Conservation (phyloP, 2,113 vertebrate genomes). For the Lycaon pictus region DNA sequence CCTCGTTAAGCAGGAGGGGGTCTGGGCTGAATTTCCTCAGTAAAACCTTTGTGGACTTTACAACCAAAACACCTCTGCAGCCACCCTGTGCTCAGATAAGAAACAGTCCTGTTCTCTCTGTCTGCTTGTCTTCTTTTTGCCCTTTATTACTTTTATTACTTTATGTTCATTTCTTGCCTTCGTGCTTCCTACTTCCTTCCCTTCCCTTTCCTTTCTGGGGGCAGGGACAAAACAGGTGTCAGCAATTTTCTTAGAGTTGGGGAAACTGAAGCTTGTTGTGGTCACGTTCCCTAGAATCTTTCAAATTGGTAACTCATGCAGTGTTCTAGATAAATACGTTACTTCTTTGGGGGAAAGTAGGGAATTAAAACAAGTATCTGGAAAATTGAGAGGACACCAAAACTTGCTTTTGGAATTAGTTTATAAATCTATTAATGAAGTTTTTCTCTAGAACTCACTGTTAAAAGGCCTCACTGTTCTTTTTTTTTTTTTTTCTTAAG, state of each 20-base stretch:
- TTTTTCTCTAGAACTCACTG: neutral
- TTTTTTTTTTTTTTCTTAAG: no score
- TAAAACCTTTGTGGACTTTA: slow-evolving; percentile 85
- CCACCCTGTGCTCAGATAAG: slow-evolving; percentile 55
- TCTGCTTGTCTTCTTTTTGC: neutral
- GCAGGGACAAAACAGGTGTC: neutral
- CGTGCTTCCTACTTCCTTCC: neutral
- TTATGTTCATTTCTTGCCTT: neutral
- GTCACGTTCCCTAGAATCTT: neutral
- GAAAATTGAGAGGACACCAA: neutral
- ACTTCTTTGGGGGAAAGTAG: neutral
- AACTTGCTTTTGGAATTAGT: neutral
- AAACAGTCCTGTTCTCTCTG: neutral
- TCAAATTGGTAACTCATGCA: neutral
- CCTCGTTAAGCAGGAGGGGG: slow-evolving; percentile 87
- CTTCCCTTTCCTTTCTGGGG: neutral
- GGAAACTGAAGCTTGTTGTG: neutral
- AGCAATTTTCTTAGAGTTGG: neutral
- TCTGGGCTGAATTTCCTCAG: slow-evolving; percentile 86
- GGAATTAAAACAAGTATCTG: slow-evolving; percentile 44
- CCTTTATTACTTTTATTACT: neutral
- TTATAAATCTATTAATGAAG: neutral
- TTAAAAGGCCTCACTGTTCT: neutral
- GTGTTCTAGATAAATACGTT: neutral
- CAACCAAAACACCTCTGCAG: slow-evolving; percentile 83